A percentile compares a stretch with the other conserved stretches of the same genome.
phyloP scores from a whole-genome alignment of 2,113 vertebrate genomes.

The Tamias sibiricus region DNA sequence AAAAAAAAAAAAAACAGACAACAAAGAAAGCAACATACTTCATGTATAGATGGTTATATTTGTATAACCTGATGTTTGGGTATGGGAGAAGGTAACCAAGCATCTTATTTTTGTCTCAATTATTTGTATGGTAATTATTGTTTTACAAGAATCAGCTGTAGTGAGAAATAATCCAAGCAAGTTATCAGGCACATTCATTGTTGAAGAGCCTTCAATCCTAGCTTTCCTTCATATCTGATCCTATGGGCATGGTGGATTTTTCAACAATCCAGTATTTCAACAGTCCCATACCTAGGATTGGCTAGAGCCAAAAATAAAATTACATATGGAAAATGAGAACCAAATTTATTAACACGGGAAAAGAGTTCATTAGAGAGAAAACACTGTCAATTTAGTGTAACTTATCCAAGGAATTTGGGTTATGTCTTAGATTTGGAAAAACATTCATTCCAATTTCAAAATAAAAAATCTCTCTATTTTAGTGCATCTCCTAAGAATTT shows the following conservation, averaged over 20 bases:
- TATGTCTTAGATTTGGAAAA: background rate
- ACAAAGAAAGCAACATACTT: background rate
- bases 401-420: background rate
- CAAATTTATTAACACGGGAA: background rate
- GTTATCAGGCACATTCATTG: background rate
- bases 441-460: background rate
- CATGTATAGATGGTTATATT: background rate
- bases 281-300: background rate
- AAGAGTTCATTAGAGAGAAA: background rate
- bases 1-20: background rate
- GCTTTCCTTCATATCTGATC: background rate
- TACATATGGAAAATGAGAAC: background rate
- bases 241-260: background rate
- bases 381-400: background rate
- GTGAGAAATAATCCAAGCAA: background rate
- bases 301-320: background rate
- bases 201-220: background rate
- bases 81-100: background rate
- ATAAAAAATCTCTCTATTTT: background rate
- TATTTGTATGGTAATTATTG: background rate
- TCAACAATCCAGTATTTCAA: background rate
- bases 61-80: background rate
- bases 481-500: background rate
- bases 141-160: background rate
- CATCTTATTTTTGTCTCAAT: background rate